Base-by-base conservation (phyloP, 92 coral and sea anemone species). In the Desmophyllum pertusum region DNA sequence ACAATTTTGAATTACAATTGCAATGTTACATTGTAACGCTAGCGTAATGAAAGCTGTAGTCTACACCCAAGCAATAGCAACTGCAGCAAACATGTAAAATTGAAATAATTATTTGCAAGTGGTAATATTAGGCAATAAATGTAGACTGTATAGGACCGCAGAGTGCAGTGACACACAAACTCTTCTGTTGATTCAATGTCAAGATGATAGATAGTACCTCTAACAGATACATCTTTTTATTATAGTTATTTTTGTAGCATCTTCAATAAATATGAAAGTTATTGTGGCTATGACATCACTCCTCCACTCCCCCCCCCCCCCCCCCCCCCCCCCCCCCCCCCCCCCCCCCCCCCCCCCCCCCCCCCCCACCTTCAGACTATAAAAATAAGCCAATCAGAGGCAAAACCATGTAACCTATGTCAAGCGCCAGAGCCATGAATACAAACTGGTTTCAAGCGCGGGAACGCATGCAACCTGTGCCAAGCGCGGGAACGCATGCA, bases 401-500 rank as follows among this genome's bases (percentile, higher is more conserved):
- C n/a, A n/a, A n/a, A n/a, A n/a, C n/a, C n/a, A n/a, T n/a, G n/a
- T n/a, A n/a, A n/a, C n/a, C n/a, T n/a, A n/a, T n/a, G n/a, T n/a
- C n/a, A n/a, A 14, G 18, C 18, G 18, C 9, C 19, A 14, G 14
- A 48, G 45, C 45, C 4, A 41, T 4, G 45, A 41, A 41, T n/a
- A n/a, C 55, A 14, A 0, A 5, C 29, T 19, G 29, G 23, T 55
- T 27, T 0, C 63, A 55, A 55, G 29, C 63, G 11, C 29, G 10
- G 61, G 61, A 3, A 74, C 43, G 10, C 35, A 74, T 50, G 50
- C 11, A 8, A 43, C 48, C 48, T 10, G 10, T 43, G 4, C 31
- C 69, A 63, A 25, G 13, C 69, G 69, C 69, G 69, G 37, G 69
- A 63, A 63, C n/a, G n/a, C n/a, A n/a, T n/a, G n/a, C n/a, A n/a